Percentiles rank a stretch among this genome's conserved stretches.
Conservation (phyloP, 2,888 invertebrate species). For the Rambutsinella grinnellia region DNA sequence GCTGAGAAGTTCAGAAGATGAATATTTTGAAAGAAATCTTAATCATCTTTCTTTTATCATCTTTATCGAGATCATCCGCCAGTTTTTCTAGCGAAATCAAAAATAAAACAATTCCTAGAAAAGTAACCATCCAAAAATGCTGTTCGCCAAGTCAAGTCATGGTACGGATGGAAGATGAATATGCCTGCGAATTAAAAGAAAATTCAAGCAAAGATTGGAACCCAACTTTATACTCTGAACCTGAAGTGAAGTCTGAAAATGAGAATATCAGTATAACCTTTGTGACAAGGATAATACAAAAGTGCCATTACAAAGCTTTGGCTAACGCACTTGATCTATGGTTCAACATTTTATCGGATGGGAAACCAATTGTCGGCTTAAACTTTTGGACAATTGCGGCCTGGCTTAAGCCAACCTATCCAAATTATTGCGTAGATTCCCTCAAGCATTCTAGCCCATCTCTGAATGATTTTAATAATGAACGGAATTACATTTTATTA, state of each 20-base stretch:
- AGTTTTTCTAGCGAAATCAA: too few relatives aligned
- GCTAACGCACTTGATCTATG: constrained; percentile 5
- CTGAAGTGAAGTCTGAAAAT: constrained; percentile 2
- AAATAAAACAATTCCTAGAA: too few relatives aligned
- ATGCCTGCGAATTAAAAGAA: too few relatives aligned
- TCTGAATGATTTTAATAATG: neutral
- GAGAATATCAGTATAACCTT: neutral
- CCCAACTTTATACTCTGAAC: constrained; percentile 8
- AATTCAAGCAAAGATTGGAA: too few relatives aligned
- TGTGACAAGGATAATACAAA: neutral
- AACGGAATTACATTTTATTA: neutral
- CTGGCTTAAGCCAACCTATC: constrained; percentile 12
- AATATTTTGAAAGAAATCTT: too few relatives aligned
- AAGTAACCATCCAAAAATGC: too few relatives aligned
- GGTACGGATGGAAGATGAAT: too few relatives aligned
- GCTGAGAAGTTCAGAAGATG: too few relatives aligned
- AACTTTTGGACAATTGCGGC: constrained; percentile 33
- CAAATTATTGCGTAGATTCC: constrained; percentile 14
- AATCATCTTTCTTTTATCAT: too few relatives aligned
- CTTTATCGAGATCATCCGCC: too few relatives aligned
- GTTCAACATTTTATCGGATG: constrained; percentile 17
- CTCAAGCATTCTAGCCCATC: neutral
- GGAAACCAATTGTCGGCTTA: constrained; percentile 4
- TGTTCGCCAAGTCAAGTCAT: too few relatives aligned
- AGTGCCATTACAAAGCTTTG: constrained; percentile 1